phyloP scores from a whole-genome alignment of 2,113 vertebrate genomes.

The Acinonyx jubatus region DNA sequence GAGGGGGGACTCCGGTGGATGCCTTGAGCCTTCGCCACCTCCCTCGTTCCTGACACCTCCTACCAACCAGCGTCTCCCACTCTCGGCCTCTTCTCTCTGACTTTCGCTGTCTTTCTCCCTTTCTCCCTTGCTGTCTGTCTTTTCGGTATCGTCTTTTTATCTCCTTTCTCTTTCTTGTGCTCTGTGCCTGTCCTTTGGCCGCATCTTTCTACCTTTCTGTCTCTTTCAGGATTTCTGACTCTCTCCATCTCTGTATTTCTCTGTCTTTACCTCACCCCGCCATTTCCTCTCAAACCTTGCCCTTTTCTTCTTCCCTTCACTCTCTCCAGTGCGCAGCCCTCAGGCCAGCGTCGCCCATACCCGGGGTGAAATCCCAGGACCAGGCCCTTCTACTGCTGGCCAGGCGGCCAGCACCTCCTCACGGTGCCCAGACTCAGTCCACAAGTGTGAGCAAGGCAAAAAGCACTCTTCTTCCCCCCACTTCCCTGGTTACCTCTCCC shows the following conservation, averaged over 20 bases:
- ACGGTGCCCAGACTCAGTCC: background rate
- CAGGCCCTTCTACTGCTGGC: background rate
- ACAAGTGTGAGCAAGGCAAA: background rate
- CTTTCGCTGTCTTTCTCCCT: conserved; percentile 54
- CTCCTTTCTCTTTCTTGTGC: conserved; percentile 36
- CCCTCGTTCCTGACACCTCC: background rate
- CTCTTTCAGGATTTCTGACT: conserved; percentile 65
- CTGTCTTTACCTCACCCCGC: background rate
- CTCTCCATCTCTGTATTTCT: background rate
- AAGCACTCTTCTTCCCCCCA: background rate
- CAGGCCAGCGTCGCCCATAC: background rate
- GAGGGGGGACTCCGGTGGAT: too few species aligned
- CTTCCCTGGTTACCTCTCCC: conserved; percentile 25
- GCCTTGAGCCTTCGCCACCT: background rate
- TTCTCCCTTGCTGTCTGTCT: conserved; percentile 64
- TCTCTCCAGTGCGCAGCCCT: background rate
- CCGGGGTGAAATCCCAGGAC: background rate
- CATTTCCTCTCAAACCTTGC: background rate
- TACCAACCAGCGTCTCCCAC: background rate
- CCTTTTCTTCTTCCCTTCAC: background rate
- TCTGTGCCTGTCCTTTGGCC: background rate
- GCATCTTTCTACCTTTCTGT: background rate
- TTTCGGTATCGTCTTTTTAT: conserved; percentile 29
- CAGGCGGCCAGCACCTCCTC: background rate
- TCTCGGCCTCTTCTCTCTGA: background rate